These are phyloP conservation scores for Drosophila melanosoma DNA, from an alignment of 2,888 invertebrate species.

Conservation along the genomic window DNA sequence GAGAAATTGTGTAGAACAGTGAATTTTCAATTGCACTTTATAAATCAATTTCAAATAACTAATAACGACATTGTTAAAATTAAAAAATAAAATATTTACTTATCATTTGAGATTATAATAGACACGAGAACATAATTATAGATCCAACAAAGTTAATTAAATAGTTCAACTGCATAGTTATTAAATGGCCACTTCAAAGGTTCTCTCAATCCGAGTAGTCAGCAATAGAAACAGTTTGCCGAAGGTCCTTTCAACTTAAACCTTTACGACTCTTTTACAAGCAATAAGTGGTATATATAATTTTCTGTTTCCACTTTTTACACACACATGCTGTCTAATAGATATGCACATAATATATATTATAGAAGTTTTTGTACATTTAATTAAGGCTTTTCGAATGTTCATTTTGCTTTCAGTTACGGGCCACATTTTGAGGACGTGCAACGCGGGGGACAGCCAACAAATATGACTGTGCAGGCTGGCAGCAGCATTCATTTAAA, in stretches of 20 bases:
- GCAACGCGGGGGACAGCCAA: conserved; percentile 87
- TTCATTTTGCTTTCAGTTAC: conserved; percentile 85
- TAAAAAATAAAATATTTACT: background rate
- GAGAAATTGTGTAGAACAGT: background rate
- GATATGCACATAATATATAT: conserved; percentile 32
- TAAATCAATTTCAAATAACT: background rate
- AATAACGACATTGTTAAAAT: background rate
- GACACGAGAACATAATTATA: conserved; percentile 1
- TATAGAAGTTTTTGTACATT: conserved; percentile 5
- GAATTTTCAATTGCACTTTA: background rate
- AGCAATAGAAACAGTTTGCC: conserved; percentile 29
- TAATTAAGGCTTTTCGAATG: conserved; percentile 10
- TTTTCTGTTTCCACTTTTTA: conserved; percentile 7
- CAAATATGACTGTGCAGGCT: conserved; percentile 90
- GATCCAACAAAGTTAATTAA: conserved; percentile 8
- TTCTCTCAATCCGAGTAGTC: conserved; percentile 2
- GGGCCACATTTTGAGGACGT: conserved; percentile 90
- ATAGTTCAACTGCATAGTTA: background rate
- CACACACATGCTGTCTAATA: conserved; percentile 53
- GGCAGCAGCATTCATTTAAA: conserved; percentile 90
- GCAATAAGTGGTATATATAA: conserved; percentile 30
- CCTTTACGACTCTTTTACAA: conserved; percentile 37
- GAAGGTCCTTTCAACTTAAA: conserved; percentile 31
- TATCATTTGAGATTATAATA: background rate
- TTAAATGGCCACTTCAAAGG: conserved; percentile 4